Conservation (phyloP, 1,140 invertebrate species). For the Heliconius hermathena region DNA sequence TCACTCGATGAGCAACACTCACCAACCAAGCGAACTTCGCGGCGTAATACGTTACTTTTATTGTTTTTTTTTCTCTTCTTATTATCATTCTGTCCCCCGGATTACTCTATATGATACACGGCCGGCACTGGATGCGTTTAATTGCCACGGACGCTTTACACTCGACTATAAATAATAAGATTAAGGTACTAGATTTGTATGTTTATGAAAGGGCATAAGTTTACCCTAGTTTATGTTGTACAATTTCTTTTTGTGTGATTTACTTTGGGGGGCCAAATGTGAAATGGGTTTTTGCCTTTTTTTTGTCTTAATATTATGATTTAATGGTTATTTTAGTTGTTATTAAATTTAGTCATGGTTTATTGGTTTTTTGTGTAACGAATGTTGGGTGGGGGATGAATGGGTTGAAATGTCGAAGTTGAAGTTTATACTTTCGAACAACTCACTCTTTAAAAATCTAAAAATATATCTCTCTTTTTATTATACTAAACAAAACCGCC, state of each 20-base stretch:
- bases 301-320: not conserved
- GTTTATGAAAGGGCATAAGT: conserved; percentile 57
- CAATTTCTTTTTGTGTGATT: conserved; percentile 35
- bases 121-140: conserved; percentile 75
- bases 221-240: conserved; percentile 42
- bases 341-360: not conserved
- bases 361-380: not conserved
- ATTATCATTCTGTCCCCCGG: conserved; percentile 77
- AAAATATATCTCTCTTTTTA: too few species aligned
- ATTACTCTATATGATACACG: conserved; percentile 72
- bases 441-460: too few species aligned
- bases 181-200: conserved; percentile 68
- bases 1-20: conserved; percentile 37
- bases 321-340: not conserved
- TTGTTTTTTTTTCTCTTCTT: conserved; percentile 75
- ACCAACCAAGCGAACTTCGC: conserved; percentile 68
- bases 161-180: conserved; percentile 71
- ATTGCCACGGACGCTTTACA: conserved; percentile 69
- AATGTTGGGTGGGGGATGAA: not conserved
- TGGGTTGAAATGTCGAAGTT: not conserved
- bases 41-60: conserved; percentile 80
- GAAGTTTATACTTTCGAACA: too few species aligned
- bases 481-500: too few species aligned
- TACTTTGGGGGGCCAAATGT: conserved; percentile 7
- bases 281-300: not conserved